Percentiles rank a stretch among this genome's conserved stretches.
phyloP scores from a whole-genome alignment of 1,140 invertebrate genomes.

The Drosophila takahashii region DNA sequence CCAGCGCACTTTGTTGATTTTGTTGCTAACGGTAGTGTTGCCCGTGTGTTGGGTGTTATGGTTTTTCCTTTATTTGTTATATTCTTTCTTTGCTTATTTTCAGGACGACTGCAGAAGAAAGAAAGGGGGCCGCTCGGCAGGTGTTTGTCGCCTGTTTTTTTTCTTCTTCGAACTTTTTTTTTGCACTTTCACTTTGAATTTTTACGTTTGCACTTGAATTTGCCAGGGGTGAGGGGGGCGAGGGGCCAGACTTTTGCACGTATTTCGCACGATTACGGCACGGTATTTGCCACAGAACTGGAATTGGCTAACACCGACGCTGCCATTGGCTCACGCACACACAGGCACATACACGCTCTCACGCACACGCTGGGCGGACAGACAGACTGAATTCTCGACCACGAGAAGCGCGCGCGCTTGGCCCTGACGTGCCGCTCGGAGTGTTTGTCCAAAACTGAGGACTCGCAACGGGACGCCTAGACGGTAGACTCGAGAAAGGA shows the following conservation, averaged over 20 bases:
- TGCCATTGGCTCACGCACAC: slow-evolving; percentile 39
- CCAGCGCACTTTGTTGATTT: slow-evolving; percentile 28
- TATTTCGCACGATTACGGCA: slow-evolving; percentile 68
- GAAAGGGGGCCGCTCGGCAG: not conserved
- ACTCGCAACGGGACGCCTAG: slow-evolving; percentile 36
- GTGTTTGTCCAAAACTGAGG: slow-evolving; percentile 83
- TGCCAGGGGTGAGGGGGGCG: not conserved
- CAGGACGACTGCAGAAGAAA: slow-evolving; percentile 10
- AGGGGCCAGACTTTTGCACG: slow-evolving; percentile 23
- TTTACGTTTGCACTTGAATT: slow-evolving; percentile 38
- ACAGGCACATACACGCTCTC: slow-evolving; percentile 31
- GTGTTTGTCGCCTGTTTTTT: not conserved
- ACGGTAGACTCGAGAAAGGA: slow-evolving; percentile 35
- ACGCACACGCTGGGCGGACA: slow-evolving; percentile 40
- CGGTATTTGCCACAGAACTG: slow-evolving; percentile 58
- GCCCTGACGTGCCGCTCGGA: slow-evolving; percentile 82
- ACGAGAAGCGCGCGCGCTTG: slow-evolving; percentile 76
- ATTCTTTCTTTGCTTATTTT: slow-evolving; percentile 4
- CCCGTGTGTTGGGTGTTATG: slow-evolving; percentile 7
- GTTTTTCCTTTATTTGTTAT: not conserved
- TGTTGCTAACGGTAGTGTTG: slow-evolving; percentile 37
- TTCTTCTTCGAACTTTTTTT: not conserved
- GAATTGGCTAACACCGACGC: slow-evolving; percentile 56
- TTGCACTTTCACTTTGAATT: slow-evolving; percentile 41
- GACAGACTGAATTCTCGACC: slow-evolving; percentile 63